These are phyloP conservation scores for Chalcosyrphus nemorum DNA, from an alignment of 2,888 invertebrate species.

Conservation along the genomic window DNA sequence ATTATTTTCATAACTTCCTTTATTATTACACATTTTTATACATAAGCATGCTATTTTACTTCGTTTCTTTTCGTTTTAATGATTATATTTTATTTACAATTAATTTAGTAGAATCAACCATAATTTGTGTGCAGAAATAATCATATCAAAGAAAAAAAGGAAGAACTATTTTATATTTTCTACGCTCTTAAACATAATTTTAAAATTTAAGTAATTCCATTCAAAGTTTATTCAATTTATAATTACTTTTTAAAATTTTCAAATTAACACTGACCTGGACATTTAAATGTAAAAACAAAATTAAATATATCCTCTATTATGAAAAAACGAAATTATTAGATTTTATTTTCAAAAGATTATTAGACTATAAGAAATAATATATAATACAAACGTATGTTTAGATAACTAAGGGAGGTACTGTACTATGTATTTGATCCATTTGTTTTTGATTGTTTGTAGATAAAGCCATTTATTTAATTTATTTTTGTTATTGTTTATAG, in stretches of 20 bases:
- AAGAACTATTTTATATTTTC: neutral
- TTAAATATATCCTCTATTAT: neutral
- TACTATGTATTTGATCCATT: neutral
- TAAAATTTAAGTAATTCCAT: neutral
- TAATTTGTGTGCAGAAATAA: slow-evolving; percentile 21
- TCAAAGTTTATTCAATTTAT: neutral
- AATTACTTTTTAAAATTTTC: slow-evolving; percentile 4
- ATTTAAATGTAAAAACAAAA: neutral
- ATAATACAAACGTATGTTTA: slow-evolving; percentile 7
- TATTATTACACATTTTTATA: slow-evolving; percentile 4
- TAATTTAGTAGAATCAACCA: slow-evolving; percentile 58
- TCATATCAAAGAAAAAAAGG: slow-evolving; percentile 21
- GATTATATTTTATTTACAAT: slow-evolving; percentile 53
- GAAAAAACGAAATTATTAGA: neutral
- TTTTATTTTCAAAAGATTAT: neutral
- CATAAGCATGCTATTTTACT: neutral
- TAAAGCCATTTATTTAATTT: slow-evolving; percentile 44
- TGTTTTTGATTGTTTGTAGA: slow-evolving; percentile 21
- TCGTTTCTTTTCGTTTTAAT: neutral
- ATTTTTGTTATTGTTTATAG: slow-evolving; percentile 10
- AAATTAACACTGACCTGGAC: slow-evolving; percentile 55
- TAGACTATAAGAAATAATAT: neutral
- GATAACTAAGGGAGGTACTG: slow-evolving; percentile 51
- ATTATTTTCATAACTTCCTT: slow-evolving; percentile 19
- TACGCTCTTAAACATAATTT: slow-evolving; percentile 14